Evolutionary conservation across 2,113 vertebrate species (phyloP).

Genomic region (Leptocoma aspasia): DNA sequence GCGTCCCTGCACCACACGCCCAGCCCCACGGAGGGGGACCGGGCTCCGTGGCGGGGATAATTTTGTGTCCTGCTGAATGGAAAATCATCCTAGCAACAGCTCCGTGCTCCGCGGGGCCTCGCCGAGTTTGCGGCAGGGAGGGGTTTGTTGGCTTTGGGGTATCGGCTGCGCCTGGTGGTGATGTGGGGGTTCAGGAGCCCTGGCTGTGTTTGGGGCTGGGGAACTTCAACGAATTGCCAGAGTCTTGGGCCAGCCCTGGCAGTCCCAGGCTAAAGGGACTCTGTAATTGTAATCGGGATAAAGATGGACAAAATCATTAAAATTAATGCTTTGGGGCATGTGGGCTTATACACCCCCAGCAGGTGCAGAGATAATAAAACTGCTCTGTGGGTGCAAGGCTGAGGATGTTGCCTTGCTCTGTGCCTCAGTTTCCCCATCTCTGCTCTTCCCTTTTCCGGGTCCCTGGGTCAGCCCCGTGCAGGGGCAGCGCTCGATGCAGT

Average conservation of each 20-base stretch:
- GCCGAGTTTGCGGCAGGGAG: background rate
- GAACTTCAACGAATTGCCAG: background rate
- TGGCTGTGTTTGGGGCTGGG: background rate
- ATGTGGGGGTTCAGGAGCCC: background rate
- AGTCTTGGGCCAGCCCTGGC: background rate
- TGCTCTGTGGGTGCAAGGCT: background rate
- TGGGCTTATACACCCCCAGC: background rate
- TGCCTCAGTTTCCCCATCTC: slow-evolving; percentile 2
- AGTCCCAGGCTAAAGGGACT: fast-evolving
- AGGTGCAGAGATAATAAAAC: background rate
- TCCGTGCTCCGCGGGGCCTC: background rate
- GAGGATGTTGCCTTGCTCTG: background rate
- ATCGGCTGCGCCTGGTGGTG: background rate
- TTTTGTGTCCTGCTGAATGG: background rate
- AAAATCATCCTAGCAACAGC: background rate
- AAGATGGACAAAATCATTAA: background rate
- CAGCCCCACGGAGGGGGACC: background rate
- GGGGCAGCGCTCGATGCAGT: fast-evolving
- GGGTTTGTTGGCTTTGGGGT: background rate
- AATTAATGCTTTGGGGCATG: background rate
- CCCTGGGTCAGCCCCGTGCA: fast-evolving
- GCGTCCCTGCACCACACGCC: fast-evolving
- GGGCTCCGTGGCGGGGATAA: background rate
- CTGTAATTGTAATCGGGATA: fast-evolving
- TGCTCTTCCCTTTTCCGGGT: fast-evolving